Evolutionary conservation across 2,113 vertebrate genomes (phyloP), one percentile per base, ranked within the genome.

Genomic region (Psettodes erumei): DNA sequence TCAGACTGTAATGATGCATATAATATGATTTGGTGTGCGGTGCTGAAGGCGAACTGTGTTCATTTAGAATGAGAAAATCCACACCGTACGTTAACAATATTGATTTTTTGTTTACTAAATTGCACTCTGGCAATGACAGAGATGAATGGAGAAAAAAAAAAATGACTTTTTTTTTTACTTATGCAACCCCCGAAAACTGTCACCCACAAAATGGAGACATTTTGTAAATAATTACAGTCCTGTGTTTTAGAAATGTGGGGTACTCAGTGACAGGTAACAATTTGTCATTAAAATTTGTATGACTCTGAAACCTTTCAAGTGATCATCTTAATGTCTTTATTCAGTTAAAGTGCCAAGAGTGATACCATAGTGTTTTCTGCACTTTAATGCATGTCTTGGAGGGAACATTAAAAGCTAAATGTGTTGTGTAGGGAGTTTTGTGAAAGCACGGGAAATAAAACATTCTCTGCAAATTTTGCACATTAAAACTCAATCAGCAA

Each of bases 401-500:
- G 48, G 47, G 19, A 60, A 62, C 37, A 50, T 71, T 43, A 62
- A 66, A 66, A 47, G 32, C 28, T 21, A 55, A 55, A 71, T 60
- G 65, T 55, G 21, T 6, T 69, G 45, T 33, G 1, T 18, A n/a
- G 40, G 35, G 13, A 65, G 53, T 47, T 60, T 4, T 51, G 33
- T 48, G 40, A 61, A 27, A 62, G 0, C 1, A 23, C 2, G 10
- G 8, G 3, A 40, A 64, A 54, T 27, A 28, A 53, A 62, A 25
- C 16, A 50, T 12, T 10, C 15, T 38, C 37, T 30, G 18, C n/a
- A n/a, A n/a, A n/a, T n/a, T 69, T 68, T 59, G 30, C 30, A 53
- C 50, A 72, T 72, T 61, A 40, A 86, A 76, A 37, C 7, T n/a
- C 51, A 60, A 68, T 55, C 25, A 72, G 25, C 27, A 33, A n/a